phyloP scores from a whole-genome alignment of 2,888 invertebrate genomes.

The Lymantria dispar region DNA sequence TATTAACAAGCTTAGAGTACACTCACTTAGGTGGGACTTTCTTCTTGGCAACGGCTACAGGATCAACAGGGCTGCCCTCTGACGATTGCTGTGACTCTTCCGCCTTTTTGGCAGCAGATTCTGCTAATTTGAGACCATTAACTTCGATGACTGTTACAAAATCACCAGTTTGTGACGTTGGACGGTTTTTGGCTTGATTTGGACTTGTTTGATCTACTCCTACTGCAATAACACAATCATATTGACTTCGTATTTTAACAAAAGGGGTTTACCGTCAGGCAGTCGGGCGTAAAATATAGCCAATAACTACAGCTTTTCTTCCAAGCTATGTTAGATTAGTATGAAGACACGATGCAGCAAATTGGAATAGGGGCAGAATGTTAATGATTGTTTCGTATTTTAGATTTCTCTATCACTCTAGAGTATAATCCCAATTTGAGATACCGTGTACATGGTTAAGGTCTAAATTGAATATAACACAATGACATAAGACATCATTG shows the following conservation, averaged over 20 bases:
- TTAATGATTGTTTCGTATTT: no score
- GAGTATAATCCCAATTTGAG: no score
- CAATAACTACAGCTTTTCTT: no score
- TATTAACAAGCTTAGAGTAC: not conserved
- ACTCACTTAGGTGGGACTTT: slow-evolving; percentile 85
- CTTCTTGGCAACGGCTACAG: slow-evolving; percentile 81
- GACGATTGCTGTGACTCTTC: slow-evolving; percentile 70
- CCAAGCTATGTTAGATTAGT: no score
- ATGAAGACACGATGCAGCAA: no score
- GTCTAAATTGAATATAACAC: no score
- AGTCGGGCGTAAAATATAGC: no score
- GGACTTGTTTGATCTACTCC: slow-evolving; percentile 68
- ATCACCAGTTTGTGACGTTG: slow-evolving; percentile 81
- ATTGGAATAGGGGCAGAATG: no score
- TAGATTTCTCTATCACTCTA: no score
- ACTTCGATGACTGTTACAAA: slow-evolving; percentile 95
- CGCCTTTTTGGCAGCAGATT: slow-evolving; percentile 65
- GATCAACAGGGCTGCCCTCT: slow-evolving; percentile 81
- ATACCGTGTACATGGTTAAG: no score
- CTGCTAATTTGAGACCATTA: slow-evolving; percentile 87
- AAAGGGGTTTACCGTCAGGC: no score
- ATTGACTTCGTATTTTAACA: not conserved
- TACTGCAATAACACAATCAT: slow-evolving; percentile 39
- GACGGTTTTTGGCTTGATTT: slow-evolving; percentile 73
- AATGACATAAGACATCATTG: no score